Conservation (phyloP, 2,113 vertebrate genomes). For the Syngnathus scovelli region DNA sequence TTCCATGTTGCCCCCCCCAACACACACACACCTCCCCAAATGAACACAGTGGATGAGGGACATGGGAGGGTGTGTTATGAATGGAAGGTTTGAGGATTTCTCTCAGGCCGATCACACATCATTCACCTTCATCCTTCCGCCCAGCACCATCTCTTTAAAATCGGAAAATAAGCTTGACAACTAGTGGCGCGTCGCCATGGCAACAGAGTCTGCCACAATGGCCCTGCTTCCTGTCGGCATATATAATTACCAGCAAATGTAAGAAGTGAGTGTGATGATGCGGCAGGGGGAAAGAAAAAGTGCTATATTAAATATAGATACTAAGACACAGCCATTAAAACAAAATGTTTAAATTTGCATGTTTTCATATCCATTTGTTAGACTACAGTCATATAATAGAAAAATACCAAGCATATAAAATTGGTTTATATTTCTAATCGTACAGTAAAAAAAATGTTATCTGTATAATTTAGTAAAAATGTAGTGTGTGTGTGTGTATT, state of each 20-base stretch:
- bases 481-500: too few relatives aligned
- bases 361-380: not conserved
- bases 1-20: constrained; percentile 32
- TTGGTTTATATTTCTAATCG: not conserved
- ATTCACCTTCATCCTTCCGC: not conserved
- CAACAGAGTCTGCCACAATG: constrained; percentile 50
- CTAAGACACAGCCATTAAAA: not conserved
- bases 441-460: not conserved
- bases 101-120: constrained; percentile 11
- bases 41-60: constrained; percentile 43
- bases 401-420: not conserved
- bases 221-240: constrained; percentile 55
- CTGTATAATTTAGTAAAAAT: too few relatives aligned
- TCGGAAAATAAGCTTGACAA: constrained; percentile 61
- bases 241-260: constrained; percentile 50
- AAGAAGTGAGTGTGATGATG: not conserved
- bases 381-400: not conserved
- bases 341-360: not conserved
- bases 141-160: constrained; percentile 15
- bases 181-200: constrained; percentile 60
- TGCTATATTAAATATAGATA: not conserved
- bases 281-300: not conserved
- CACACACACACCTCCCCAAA: constrained; percentile 15
- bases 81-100: constrained; percentile 61
- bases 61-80: constrained; percentile 39